Evolutionary conservation across 2,797 vertebrate species (phyloP).

Genomic region (Vipera ursinii): DNA sequence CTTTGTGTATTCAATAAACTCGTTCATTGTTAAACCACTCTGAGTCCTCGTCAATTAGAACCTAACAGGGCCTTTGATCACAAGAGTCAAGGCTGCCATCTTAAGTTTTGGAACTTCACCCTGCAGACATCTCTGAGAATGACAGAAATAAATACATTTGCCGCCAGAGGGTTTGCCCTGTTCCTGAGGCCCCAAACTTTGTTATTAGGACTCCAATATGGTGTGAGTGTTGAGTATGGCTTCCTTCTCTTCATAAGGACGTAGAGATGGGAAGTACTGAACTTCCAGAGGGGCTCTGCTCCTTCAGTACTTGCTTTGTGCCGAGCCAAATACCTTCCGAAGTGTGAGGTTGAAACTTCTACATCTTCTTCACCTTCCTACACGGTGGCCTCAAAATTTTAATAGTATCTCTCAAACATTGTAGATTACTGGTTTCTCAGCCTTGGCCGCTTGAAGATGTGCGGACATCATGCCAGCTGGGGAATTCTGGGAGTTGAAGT

Average conservation of each 20-base stretch:
- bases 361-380: not conserved
- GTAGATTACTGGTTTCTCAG: too few species aligned
- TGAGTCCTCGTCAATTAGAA: too few species aligned
- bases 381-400: not conserved
- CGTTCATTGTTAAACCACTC: too few species aligned
- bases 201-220: not conserved
- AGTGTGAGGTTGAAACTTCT: not conserved
- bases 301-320: not conserved
- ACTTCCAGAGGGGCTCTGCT: too few species aligned
- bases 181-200: not conserved
- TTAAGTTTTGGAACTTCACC: not conserved
- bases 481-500: too few species aligned
- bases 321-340: not conserved
- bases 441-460: too few species aligned
- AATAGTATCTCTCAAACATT: too few species aligned
- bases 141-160: not conserved
- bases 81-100: not conserved
- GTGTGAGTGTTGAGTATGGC: not conserved
- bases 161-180: not conserved
- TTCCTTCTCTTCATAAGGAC: not conserved
- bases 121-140: not conserved
- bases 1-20: too few species aligned
- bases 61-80: not conserved
- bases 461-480: too few species aligned
- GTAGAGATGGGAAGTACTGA: not conserved